Evolutionary conservation across 2,888 invertebrate species (phyloP).

Genomic region (Colletes collaris): DNA sequence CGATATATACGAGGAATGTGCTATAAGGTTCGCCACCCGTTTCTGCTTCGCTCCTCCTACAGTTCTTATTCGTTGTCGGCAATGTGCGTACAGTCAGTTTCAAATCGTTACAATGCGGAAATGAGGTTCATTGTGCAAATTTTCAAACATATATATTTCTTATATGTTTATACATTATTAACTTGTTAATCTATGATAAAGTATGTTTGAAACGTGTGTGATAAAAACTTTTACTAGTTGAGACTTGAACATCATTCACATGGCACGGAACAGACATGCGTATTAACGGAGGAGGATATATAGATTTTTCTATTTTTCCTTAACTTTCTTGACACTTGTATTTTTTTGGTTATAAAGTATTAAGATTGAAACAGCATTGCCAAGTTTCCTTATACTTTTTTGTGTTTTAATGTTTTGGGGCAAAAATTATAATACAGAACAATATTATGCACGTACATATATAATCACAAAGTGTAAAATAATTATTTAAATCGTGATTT

Average conservation of each 20-base stretch:
- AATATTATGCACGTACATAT: background rate
- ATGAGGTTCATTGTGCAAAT: background rate
- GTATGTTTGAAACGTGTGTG: background rate
- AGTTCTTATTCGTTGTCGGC: conserved; percentile 17
- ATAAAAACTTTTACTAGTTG: background rate
- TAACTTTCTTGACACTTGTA: conserved; percentile 10
- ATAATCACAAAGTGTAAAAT: conserved; percentile 1
- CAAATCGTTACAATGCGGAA: conserved; percentile 20
- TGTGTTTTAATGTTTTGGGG: conserved; percentile 1
- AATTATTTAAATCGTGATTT: conserved; percentile 10
- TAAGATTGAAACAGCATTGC: background rate
- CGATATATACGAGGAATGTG: conserved; percentile 20
- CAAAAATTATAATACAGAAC: background rate
- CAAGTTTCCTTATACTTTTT: background rate
- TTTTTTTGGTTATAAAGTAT: background rate
- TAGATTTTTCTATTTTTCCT: conserved; percentile 25
- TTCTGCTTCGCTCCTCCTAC: conserved; percentile 20
- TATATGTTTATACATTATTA: background rate
- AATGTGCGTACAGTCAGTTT: conserved; percentile 35
- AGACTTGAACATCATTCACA: conserved; percentile 10
- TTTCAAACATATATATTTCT: background rate
- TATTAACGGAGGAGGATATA: conserved; percentile 20
- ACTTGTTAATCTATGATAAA: background rate
- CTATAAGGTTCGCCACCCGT: conserved; percentile 18
- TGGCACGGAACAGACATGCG: conserved; percentile 33